Evolutionary conservation across 2,113 vertebrate species (phyloP), one percentile per base, ranked within the genome.

Genomic region (Cyanoramphus novaezelandiae): DNA sequence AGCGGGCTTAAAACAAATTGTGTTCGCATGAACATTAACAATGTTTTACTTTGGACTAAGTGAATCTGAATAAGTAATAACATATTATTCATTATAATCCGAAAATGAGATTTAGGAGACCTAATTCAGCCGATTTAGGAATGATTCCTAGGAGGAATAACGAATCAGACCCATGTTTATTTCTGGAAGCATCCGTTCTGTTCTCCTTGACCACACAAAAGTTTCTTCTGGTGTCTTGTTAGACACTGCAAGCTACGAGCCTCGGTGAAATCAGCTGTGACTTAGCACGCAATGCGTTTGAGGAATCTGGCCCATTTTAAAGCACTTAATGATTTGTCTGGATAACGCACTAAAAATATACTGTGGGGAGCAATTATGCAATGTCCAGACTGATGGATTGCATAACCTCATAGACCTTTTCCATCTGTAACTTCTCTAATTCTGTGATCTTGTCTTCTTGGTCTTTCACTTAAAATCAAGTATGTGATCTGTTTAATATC

Each of bases 271-370:
- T 96, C 93, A 97, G 92, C 79, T 93, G 94, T 92, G 95, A 92
- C 89, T 96, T 88, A 85, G 84, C 85, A 94, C n/a, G 25, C 91
- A 87, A n/a, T 82, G 93, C 59, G 1, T 90, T 92, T 91, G 90
- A 97, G 95, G 93, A 96, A 95, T 94, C 92, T 82, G 90, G 86
- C 84, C 82, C 93, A 47, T 97, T 95, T 94, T 89, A 96, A 97
- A 97, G 88, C 94, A 96, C 95, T 97, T 96, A 95, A 97, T 91
- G 95, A 95, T 95, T 96, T 95, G 95, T 97, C 97, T 96, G 97
- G 94, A 95, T 97, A 86, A 94, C 91, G 92, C 87, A 95, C 96
- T 96, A 95, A 97, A 97, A 95, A 95, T 95, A 97, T 90, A 96
- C 95, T 92, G 91, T 39, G 89, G 96, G 95, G 97, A 97, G 94